Conservation (phyloP, 2,113 vertebrate species). For the Todiramphus saurophagus region DNA sequence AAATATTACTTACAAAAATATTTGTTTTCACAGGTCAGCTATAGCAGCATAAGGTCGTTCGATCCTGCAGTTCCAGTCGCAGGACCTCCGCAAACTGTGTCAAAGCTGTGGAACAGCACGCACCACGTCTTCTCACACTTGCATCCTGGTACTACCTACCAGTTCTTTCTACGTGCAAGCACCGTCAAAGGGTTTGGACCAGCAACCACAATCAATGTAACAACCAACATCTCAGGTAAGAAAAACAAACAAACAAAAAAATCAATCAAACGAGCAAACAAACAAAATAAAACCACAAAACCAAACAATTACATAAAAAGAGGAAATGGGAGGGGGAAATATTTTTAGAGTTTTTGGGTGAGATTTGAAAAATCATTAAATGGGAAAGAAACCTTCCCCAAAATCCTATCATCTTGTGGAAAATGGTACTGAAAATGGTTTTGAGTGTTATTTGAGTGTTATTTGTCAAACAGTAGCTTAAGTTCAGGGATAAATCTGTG, state of each 20-base stretch:
- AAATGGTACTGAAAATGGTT: background rate
- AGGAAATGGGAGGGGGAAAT: background rate
- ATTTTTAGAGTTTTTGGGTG: background rate
- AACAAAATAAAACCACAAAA: background rate
- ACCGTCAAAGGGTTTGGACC: slow-evolving; percentile 94
- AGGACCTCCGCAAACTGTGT: slow-evolving; percentile 86
- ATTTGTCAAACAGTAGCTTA: background rate
- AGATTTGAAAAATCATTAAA: background rate
- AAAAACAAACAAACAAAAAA: background rate
- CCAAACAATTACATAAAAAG: background rate
- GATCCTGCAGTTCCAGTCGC: slow-evolving; percentile 93
- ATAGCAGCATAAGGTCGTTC: slow-evolving; percentile 90
- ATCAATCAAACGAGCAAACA: background rate
- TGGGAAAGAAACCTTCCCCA: accelerated
- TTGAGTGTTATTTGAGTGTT: background rate
- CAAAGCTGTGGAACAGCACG: slow-evolving; percentile 90
- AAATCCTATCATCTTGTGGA: background rate
- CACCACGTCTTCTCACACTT: slow-evolving; percentile 91
- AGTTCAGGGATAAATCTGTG: background rate
- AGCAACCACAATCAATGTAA: slow-evolving; percentile 89
- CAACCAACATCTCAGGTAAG: slow-evolving; percentile 97
- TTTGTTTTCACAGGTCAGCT: slow-evolving; percentile 84
- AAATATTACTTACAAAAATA: background rate
- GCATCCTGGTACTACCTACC: slow-evolving; percentile 95
- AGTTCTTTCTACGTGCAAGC: slow-evolving; percentile 92